Evolutionary conservation across 2,797 vertebrate genomes (phyloP), one percentile per base, ranked within the genome.

Genomic region (Oreochromis mossambicus): DNA sequence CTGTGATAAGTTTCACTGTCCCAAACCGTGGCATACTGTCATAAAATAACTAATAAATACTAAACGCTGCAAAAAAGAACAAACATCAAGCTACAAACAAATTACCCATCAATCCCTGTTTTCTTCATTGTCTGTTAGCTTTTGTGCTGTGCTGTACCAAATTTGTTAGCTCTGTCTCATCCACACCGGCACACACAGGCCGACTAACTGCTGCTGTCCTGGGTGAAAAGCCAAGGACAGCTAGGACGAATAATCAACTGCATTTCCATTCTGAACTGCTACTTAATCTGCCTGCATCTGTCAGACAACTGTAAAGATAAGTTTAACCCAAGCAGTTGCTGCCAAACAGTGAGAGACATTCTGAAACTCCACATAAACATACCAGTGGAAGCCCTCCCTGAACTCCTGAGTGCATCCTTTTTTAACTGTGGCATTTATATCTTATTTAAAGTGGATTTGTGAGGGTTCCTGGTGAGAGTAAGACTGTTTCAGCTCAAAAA

Each of bases 261-360:
- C 70, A 82, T 88, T 89, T 91, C 91, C 90, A 92, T 58, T 78
- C 13, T 3, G 12, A 83, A 84, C 68, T 56, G 79, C 68, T 79
- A 77, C 77, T 75, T 86, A 87, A 94, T 86, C 89, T 77, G 7
- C 70, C 87, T 86, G 83, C 32, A 85, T 90, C 86, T 88, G 86
- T 48, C 83, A 88, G 90, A 90, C 92, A 87, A 93, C 92, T 93
- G 94, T 94, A 95, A 90, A 89, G 92, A 94, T 92, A 95, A 88
- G 92, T 94, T 95, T 94, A 93, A 93, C 92, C 83, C 76, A 38
- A 87, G 87, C 70, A 50, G 78, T 32, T 26, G 81, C 68, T 29
- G 81, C 85, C 87, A 91, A 87, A 87, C 83, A 82, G 85, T 41
- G 83, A 86, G 86, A 85, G 84, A 87, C 85, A 84, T 61, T 51